Conservation (phyloP, 2,888 invertebrate genomes). For the Silvanus unidentatus region DNA sequence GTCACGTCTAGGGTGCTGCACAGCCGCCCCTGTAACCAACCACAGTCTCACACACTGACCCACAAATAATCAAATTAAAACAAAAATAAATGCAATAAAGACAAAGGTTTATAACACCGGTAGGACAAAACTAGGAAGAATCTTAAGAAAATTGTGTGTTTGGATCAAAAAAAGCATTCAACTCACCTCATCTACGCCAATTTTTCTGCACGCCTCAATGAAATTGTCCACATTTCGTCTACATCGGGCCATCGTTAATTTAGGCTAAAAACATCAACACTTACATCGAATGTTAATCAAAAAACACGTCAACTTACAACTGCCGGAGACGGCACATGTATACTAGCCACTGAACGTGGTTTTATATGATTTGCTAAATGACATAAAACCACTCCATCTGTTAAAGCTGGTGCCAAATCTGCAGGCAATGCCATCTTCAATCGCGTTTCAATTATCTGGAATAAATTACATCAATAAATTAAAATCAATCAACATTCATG, state of each 20-base stretch:
- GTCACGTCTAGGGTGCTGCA: constrained; percentile 54
- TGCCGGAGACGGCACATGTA: constrained; percentile 90
- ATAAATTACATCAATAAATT: constrained; percentile 16
- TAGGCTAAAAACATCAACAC: constrained; percentile 62
- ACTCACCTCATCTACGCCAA: constrained; percentile 91
- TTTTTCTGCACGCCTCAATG: constrained; percentile 86
- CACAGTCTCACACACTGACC: constrained; percentile 46
- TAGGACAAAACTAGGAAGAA: no score
- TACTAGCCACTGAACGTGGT: constrained; percentile 85
- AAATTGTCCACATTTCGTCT: constrained; percentile 94
- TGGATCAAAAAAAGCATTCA: not conserved
- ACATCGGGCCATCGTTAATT: constrained; percentile 91
- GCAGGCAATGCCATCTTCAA: constrained; percentile 86
- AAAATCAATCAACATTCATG: not conserved
- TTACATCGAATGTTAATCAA: not conserved
- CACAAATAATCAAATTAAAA: no score
- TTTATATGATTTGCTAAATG: constrained; percentile 91
- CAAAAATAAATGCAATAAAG: no score
- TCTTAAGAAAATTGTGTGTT: no score
- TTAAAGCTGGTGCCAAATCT: constrained; percentile 76
- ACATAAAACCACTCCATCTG: constrained; percentile 90
- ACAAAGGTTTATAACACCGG: no score
- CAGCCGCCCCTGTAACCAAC: constrained; percentile 54
- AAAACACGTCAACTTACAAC: constrained; percentile 58
- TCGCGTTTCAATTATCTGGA: constrained; percentile 80